Evolutionary conservation across 1,140 invertebrate genomes (phyloP).

Genomic region (Geopemphigus sp.): DNA sequence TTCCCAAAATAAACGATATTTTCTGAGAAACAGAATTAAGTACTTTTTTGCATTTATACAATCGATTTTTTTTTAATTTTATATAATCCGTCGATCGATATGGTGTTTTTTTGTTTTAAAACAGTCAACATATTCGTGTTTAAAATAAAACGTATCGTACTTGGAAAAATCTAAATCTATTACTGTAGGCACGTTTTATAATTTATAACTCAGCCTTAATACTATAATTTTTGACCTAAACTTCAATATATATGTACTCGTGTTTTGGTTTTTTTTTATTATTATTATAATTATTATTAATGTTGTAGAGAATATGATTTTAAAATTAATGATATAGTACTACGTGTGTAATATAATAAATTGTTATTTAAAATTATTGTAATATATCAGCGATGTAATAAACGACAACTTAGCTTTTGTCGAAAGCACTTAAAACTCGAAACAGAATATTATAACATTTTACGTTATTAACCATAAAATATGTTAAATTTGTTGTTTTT

Average conservation of each 20-base stretch:
- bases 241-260: neutral
- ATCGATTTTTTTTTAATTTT: too few species aligned
- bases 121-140: too few species aligned
- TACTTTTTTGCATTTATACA: too few species aligned
- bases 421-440: conserved; percentile 10
- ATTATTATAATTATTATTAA: too few species aligned
- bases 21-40: too few species aligned
- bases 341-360: neutral
- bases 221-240: neutral
- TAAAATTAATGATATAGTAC: neutral
- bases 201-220: too few species aligned
- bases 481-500: neutral
- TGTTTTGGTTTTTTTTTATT: neutral
- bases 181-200: too few species aligned
- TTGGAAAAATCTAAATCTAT: too few species aligned
- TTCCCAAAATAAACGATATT: too few species aligned
- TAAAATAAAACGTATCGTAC: too few species aligned
- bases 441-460: conserved; percentile 22
- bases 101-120: too few species aligned
- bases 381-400: neutral
- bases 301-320: neutral
- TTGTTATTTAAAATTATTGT: neutral
- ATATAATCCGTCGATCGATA: too few species aligned
- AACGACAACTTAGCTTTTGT: neutral
- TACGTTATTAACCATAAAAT: conserved; percentile 30